Conservation (phyloP, 2,113 vertebrate genomes). For the Eptesicus fuscus region DNA sequence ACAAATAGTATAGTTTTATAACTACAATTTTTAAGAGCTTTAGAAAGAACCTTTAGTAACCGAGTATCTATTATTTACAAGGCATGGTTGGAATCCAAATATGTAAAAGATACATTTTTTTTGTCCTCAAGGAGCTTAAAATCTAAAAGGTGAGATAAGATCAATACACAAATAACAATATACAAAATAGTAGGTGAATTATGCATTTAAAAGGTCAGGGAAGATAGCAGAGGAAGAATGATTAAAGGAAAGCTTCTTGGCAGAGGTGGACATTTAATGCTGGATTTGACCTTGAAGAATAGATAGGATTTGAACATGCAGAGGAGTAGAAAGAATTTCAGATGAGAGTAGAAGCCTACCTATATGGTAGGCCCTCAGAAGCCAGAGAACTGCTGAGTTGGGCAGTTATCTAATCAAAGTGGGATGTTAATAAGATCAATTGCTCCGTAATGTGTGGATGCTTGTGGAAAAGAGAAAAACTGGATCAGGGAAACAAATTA, state of each 20-base stretch:
- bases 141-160: slow-evolving; percentile 9
- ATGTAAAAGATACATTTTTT: not conserved
- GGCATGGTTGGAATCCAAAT: not conserved
- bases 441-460: not conserved
- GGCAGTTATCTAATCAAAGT: not conserved
- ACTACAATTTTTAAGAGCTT: not conserved
- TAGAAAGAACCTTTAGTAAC: not conserved
- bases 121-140: slow-evolving; percentile 24
- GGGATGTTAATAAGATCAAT: not conserved
- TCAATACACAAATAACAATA: not conserved
- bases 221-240: not conserved
- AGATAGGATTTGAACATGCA: not conserved
- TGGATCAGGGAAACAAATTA: not conserved
- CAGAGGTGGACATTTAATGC: not conserved
- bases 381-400: not conserved
- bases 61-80: not conserved
- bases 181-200: slow-evolving; percentile 3
- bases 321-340: not conserved
- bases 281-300: not conserved
- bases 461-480: not conserved
- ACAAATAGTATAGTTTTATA: not conserved
- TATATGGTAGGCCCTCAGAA: not conserved
- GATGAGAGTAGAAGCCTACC: not conserved
- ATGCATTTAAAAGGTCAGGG: not conserved
- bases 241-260: not conserved